phyloP scores from a whole-genome alignment of 2,888 invertebrate species.

The Elgonia sp. region DNA sequence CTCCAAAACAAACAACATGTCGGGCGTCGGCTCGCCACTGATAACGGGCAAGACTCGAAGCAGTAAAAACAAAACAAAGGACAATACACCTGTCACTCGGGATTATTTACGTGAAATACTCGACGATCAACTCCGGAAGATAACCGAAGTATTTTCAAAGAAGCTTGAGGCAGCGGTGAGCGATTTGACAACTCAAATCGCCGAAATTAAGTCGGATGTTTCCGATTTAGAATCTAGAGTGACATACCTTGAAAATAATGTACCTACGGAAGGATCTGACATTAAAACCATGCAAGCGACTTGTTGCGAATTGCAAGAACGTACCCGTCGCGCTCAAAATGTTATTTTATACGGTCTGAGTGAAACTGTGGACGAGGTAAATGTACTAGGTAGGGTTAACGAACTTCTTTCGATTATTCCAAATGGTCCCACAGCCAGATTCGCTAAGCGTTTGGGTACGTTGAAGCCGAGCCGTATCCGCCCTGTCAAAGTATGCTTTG shows the following conservation, averaged over 20 bases:
- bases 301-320: neutral
- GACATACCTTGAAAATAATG: neutral
- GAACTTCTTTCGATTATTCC: neutral
- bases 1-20: too few species aligned
- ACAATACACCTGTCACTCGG: neutral
- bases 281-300: neutral
- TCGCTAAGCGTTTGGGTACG: neutral
- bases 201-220: neutral
- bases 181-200: neutral
- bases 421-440: neutral
- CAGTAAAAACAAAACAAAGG: too few species aligned
- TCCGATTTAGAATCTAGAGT: neutral
- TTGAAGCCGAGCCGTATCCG: neutral
- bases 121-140: neutral
- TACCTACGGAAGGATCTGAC: neutral
- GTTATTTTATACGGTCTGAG: neutral
- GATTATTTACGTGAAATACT: neutral
- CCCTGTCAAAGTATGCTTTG: neutral
- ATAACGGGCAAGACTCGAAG: too few species aligned
- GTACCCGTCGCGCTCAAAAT: neutral
- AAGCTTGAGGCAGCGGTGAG: neutral
- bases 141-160: neutral
- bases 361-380: neutral
- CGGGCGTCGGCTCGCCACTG: too few species aligned
- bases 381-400: neutral